These are phyloP conservation scores for Scolopax rusticola DNA, from an alignment of 2,797 vertebrate genomes.

Conservation along the genomic window DNA sequence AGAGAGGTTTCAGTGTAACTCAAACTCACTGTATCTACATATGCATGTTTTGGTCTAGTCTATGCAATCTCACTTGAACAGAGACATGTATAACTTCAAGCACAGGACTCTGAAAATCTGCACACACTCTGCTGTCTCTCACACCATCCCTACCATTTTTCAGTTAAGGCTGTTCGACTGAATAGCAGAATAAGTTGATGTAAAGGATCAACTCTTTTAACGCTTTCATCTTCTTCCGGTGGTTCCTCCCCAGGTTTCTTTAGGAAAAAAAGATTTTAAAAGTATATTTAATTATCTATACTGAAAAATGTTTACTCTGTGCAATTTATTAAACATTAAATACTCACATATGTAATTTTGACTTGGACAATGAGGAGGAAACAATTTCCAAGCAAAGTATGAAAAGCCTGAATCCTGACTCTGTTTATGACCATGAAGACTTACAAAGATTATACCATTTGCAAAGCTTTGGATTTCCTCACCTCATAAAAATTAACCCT, in stretches of 20 bases:
- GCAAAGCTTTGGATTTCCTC: not conserved
- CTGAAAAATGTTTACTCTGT: not conserved
- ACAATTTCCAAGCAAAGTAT: not conserved
- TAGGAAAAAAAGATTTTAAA: not conserved
- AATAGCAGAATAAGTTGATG: constrained; percentile 96
- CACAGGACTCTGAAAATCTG: not conserved
- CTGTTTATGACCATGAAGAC: not conserved
- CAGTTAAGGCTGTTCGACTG: constrained; percentile 94
- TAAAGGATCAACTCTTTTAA: constrained; percentile 90
- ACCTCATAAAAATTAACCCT: not conserved
- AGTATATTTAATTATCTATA: not conserved
- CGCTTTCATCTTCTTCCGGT: constrained; percentile 88
- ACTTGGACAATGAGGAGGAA: not conserved
- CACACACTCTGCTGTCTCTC: not conserved
- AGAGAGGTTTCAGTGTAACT: not conserved
- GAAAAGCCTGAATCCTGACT: not conserved
- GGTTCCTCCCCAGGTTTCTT: constrained; percentile 84
- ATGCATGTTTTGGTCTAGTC: not conserved
- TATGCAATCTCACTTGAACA: not conserved
- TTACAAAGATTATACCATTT: not conserved
- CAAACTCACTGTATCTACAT: not conserved
- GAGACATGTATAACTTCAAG: not conserved
- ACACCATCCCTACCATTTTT: constrained; percentile 88
- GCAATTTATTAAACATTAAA: not conserved
- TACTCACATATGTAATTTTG: not conserved